Conservation (phyloP, 2,888 invertebrate genomes). For the Spilosoma lubricipeda region DNA sequence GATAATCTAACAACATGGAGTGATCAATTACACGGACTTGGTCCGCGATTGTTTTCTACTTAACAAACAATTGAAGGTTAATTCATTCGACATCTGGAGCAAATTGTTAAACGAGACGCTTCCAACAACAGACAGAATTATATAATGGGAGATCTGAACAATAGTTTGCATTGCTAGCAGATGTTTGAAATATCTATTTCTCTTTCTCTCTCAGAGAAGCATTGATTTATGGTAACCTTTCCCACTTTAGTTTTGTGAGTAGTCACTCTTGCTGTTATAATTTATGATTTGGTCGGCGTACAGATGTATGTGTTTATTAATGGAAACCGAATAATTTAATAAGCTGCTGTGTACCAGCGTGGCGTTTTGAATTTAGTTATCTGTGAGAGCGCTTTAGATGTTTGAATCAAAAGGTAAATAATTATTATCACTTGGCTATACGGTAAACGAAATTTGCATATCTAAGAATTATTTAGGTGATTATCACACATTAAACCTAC, state of each 20-base stretch:
- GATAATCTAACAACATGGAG: conserved; percentile 38
- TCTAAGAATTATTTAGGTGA: not conserved
- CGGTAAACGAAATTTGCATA: not conserved
- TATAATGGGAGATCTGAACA: conserved; percentile 13
- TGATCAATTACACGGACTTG: conserved; percentile 41
- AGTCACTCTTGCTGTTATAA: not conserved
- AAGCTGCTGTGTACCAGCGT: not conserved
- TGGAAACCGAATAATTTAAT: not conserved
- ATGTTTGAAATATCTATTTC: not conserved
- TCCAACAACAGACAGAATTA: conserved; percentile 13
- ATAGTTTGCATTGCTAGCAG: not conserved
- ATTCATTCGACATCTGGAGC: conserved; percentile 45
- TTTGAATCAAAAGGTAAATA: not conserved
- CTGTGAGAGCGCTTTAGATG: not conserved
- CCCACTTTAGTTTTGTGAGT: not conserved
- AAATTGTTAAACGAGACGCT: conserved; percentile 32
- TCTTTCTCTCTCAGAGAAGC: not conserved
- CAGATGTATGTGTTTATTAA: not conserved
- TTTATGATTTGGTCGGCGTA: not conserved
- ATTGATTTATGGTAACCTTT: not conserved
- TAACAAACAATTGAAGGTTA: conserved; percentile 41
- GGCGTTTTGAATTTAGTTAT: not conserved
- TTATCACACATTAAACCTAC: not conserved
- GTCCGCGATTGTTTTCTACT: conserved; percentile 41
- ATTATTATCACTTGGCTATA: not conserved